Percentiles rank a stretch among this genome's conserved stretches.
Evolutionary conservation across 2,113 vertebrate species (phyloP).

Genomic region (Tursiops truncatus): DNA sequence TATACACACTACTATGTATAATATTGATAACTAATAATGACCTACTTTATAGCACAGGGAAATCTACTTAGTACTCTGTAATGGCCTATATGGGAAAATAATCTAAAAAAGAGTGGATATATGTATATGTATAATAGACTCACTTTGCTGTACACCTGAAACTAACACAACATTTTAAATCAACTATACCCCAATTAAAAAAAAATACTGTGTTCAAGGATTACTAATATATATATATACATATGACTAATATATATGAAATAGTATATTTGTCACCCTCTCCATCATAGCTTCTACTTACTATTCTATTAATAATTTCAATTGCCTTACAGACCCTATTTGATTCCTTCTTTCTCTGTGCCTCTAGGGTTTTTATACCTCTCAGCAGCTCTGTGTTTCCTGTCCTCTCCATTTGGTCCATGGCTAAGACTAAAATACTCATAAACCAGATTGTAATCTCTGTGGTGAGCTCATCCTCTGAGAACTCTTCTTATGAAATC

Average conservation of each 20-base stretch:
- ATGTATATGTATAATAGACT: too few species aligned
- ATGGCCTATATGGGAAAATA: too few species aligned
- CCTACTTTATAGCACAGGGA: too few species aligned
- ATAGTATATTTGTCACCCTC: neutral
- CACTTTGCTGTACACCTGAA: too few species aligned
- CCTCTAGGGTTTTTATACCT: neutral
- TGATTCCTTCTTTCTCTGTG: neutral
- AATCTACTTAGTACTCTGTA: too few species aligned
- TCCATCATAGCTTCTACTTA: neutral
- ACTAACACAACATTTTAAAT: too few species aligned
- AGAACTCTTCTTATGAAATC: neutral
- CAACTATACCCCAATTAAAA: too few species aligned
- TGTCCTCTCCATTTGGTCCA: neutral
- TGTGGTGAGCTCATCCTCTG: neutral
- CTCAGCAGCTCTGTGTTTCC: neutral
- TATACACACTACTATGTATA: too few species aligned
- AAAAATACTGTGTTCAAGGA: too few species aligned
- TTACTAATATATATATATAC: too few species aligned
- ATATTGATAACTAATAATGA: too few species aligned
- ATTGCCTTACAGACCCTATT: neutral
- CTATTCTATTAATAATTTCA: neutral
- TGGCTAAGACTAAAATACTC: neutral
- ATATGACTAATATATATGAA: neutral
- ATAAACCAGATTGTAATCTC: neutral
- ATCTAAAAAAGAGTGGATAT: too few species aligned